phyloP scores from a whole-genome alignment of 2,888 invertebrate species.

The Caenorhabditis afra region DNA sequence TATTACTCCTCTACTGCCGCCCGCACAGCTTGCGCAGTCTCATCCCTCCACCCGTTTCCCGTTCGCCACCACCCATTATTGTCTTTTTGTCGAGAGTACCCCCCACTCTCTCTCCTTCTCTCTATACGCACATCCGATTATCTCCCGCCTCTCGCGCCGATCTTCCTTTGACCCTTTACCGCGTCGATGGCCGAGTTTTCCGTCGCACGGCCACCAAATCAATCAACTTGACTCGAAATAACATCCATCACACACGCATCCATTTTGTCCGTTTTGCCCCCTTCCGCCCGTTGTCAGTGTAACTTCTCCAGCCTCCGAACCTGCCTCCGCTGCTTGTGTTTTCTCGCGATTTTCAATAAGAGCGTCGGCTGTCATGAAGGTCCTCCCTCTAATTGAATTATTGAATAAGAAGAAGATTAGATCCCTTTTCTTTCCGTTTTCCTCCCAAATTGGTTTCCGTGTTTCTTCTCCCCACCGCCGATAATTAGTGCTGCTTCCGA shows the following conservation, averaged over 20 bases:
- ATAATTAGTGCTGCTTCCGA: slow-evolving; percentile 5
- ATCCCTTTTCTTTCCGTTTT: slow-evolving; percentile 15
- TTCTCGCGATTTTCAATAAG: slow-evolving; percentile 18
- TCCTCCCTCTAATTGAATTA: slow-evolving; percentile 50
- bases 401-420: slow-evolving; percentile 41
- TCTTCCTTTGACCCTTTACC: slow-evolving; percentile 25
- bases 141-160: slow-evolving; percentile 11
- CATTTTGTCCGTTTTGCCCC: not conserved
- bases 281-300: not conserved
- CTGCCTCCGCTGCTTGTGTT: slow-evolving; percentile 22
- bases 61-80: slow-evolving; percentile 27
- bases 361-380: slow-evolving; percentile 19
- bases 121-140: slow-evolving; percentile 50
- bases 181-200: slow-evolving; percentile 9
- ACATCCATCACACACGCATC: not conserved
- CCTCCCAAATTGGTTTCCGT: slow-evolving; percentile 43
- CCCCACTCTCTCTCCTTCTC: too few relatives aligned
- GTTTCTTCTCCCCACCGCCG: slow-evolving; percentile 6
- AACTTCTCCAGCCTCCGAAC: slow-evolving; percentile 2
- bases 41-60: slow-evolving; percentile 3
- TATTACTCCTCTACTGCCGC: slow-evolving; percentile 32
- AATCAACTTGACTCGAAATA: not conserved
- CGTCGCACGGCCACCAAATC: too few relatives aligned
- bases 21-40: slow-evolving; percentile 44
- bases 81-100: slow-evolving; percentile 30